A percentile compares a stretch with the other conserved stretches of the same genome.
Conservation (phyloP, 2,797 vertebrate genomes). For the Hoplostethus atlanticus region DNA sequence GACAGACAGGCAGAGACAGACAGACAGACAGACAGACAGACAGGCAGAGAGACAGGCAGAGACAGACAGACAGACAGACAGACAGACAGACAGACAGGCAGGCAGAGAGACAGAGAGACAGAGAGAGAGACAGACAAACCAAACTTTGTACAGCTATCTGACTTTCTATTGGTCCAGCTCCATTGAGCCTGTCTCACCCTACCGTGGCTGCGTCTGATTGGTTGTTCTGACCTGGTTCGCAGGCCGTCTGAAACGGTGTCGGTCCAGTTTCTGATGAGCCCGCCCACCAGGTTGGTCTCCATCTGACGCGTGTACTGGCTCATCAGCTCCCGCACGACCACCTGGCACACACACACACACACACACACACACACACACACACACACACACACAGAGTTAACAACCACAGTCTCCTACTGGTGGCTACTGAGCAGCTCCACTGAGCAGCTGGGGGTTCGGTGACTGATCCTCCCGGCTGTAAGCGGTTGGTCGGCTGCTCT, state of each 20-base stretch:
- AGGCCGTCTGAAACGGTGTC: slow-evolving; percentile 62
- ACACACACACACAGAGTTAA: not conserved
- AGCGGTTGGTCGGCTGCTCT: not conserved
- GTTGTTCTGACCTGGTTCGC: slow-evolving; percentile 73
- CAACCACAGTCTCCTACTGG: too few species aligned
- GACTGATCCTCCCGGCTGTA: not conserved
- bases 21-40: too few species aligned
- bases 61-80: too few species aligned
- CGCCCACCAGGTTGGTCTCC: slow-evolving; percentile 50
- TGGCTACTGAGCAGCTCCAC: too few species aligned
- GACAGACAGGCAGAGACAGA: too few species aligned
- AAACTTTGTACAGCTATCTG: too few species aligned
- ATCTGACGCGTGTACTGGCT: slow-evolving; percentile 63
- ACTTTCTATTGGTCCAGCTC: not conserved
- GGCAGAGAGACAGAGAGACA: too few species aligned
- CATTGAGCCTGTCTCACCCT: not conserved
- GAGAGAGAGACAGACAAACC: too few species aligned
- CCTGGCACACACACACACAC: slow-evolving; percentile 45
- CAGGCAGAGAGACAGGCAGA: too few species aligned
- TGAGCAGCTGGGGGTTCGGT: too few species aligned
- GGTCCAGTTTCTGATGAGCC: slow-evolving; percentile 68
- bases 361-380: not conserved
- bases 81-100: too few species aligned
- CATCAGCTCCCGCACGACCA: slow-evolving; percentile 75
- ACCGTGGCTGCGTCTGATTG: not conserved